phyloP scores from a whole-genome alignment of 2,113 vertebrate genomes.

The Brachyhypopomus gauderio region DNA sequence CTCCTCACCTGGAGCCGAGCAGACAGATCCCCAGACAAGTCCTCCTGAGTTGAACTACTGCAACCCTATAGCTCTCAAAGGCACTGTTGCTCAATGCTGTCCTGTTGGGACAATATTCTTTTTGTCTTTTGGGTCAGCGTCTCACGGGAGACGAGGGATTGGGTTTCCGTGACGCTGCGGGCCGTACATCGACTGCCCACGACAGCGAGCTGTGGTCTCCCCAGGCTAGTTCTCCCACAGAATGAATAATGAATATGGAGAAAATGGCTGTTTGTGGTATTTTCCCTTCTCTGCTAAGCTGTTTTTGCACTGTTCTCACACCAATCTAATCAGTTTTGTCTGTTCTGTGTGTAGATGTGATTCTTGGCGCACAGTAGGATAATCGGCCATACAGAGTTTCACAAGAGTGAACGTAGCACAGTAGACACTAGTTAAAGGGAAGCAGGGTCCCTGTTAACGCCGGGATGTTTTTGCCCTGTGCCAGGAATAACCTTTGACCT shows the following conservation, averaged over 20 bases:
- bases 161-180: constrained; percentile 51
- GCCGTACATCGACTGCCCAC: constrained; percentile 36
- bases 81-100: constrained; percentile 64
- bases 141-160: constrained; percentile 54
- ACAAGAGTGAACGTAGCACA: constrained; percentile 54
- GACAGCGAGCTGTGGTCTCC: constrained; percentile 13
- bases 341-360: constrained; percentile 41
- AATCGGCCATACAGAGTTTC: constrained; percentile 61
- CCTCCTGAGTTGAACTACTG: constrained; percentile 60
- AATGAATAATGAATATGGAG: neutral
- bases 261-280: neutral
- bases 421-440: constrained; percentile 57
- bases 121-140: constrained; percentile 64
- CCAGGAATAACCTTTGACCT: constrained; percentile 51
- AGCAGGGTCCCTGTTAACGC: constrained; percentile 58
- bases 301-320: constrained; percentile 36
- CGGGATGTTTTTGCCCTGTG: constrained; percentile 55
- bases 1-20: constrained; percentile 41
- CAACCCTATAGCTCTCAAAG: constrained; percentile 68
- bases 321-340: constrained; percentile 45
- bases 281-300: constrained; percentile 30
- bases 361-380: constrained; percentile 48
- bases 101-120: constrained; percentile 69
- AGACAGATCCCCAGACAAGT: constrained; percentile 41
- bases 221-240: constrained; percentile 8